phyloP scores from a whole-genome alignment of 1,140 invertebrate species.

The Popillia japonica region DNA sequence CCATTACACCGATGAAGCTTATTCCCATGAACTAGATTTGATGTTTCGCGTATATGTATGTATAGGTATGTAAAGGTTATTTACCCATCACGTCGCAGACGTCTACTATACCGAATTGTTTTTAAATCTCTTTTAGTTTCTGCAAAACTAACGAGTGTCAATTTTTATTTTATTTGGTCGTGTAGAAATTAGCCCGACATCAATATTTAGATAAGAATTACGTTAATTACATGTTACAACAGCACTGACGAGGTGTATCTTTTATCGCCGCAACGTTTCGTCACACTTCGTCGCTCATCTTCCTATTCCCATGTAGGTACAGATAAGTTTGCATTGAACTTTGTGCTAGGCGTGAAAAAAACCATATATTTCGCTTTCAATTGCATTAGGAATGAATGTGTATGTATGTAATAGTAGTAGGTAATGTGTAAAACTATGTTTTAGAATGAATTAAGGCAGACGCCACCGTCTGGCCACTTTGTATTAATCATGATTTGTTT shows the following conservation, averaged over 20 bases:
- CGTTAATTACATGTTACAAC: background rate
- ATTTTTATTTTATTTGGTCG: background rate
- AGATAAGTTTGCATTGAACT: too few species aligned
- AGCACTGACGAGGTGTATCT: background rate
- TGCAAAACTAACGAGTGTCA: background rate
- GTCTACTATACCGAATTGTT: background rate
- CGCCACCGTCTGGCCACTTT: background rate
- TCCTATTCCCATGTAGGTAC: background rate
- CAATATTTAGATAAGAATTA: background rate
- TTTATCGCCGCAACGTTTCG: too few species aligned
- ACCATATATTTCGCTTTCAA: too few species aligned
- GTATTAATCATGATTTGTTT: background rate
- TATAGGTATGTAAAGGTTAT: background rate
- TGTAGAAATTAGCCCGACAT: background rate
- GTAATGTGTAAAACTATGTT: too few species aligned
- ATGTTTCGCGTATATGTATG: background rate
- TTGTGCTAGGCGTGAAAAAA: too few species aligned
- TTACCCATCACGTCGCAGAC: background rate
- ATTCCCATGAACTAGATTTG: constrained; percentile 18
- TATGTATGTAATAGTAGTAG: too few species aligned
- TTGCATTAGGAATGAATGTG: too few species aligned
- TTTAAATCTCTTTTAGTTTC: too few species aligned
- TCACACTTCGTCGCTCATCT: background rate
- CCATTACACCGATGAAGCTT: background rate
- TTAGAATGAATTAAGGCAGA: background rate